phyloP scores from a whole-genome alignment of 1,140 invertebrate species.

The Drosophila littoralis region DNA sequence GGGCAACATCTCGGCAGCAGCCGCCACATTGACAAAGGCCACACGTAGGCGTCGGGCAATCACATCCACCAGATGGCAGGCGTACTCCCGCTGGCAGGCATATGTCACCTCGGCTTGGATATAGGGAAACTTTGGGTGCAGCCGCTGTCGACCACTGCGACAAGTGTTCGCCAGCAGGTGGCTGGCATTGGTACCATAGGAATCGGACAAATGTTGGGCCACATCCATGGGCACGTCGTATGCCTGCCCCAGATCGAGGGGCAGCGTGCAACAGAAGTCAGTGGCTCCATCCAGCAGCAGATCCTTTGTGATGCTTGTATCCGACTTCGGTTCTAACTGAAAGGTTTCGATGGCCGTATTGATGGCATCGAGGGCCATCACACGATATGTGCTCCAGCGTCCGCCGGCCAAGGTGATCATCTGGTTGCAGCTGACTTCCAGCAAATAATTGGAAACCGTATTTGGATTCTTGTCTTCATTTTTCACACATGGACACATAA shows the following conservation, averaged over 20 bases:
- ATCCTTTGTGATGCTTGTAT: slow-evolving; percentile 34
- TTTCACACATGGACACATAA: slow-evolving; percentile 29
- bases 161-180: slow-evolving; percentile 15
- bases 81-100: slow-evolving; percentile 56
- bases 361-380: slow-evolving; percentile 60
- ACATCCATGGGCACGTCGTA: slow-evolving; percentile 61
- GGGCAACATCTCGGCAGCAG: slow-evolving; percentile 55
- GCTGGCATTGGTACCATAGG: slow-evolving; percentile 56
- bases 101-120: slow-evolving; percentile 61
- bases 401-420: slow-evolving; percentile 64
- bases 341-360: slow-evolving; percentile 53
- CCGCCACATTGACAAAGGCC: slow-evolving; percentile 54
- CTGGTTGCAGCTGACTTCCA: slow-evolving; percentile 51
- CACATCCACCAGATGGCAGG: slow-evolving; percentile 54
- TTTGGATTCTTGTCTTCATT: neutral
- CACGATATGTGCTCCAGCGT: slow-evolving; percentile 56
- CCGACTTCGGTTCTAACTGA: slow-evolving; percentile 33
- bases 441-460: slow-evolving; percentile 27
- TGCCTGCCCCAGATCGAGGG: slow-evolving; percentile 51
- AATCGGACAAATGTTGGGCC: slow-evolving; percentile 60
- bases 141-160: neutral
- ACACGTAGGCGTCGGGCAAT: slow-evolving; percentile 53
- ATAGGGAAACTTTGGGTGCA: slow-evolving; percentile 60
- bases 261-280: slow-evolving; percentile 49
- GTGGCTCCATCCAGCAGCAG: slow-evolving; percentile 54